phyloP scores from a whole-genome alignment of 2,888 invertebrate genomes.

The Pollenia griseotomentosa region DNA sequence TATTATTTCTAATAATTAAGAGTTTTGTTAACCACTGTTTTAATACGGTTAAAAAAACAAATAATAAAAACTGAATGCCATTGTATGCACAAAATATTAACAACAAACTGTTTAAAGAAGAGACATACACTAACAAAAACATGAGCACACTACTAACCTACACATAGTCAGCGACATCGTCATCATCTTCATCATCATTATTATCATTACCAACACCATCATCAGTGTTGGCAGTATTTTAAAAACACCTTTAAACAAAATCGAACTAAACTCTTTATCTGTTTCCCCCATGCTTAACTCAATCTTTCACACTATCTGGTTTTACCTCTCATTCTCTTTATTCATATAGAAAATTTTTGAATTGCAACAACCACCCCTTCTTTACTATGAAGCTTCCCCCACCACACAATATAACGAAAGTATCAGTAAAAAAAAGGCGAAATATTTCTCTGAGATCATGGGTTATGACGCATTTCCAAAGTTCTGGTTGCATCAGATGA shows the following conservation, averaged over 20 bases:
- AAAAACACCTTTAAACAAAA: constrained; percentile 25
- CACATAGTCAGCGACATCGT: constrained; percentile 2
- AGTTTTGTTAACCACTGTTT: too few species aligned
- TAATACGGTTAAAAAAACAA: constrained; percentile 9
- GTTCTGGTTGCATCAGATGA: background rate
- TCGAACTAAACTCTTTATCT: constrained; percentile 32
- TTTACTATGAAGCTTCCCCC: too few species aligned
- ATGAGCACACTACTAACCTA: constrained; percentile 36
- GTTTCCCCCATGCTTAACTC: background rate
- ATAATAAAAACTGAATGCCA: constrained; percentile 32
- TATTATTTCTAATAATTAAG: too few species aligned
- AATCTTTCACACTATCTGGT: background rate
- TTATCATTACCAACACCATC: background rate
- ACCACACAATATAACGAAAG: background rate
- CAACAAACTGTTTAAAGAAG: constrained; percentile 34
- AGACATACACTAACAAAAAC: background rate
- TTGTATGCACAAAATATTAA: constrained; percentile 58
- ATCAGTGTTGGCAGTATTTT: background rate
- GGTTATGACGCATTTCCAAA: constrained; percentile 47
- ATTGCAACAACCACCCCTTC: too few species aligned
- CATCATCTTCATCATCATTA: constrained; percentile 12
- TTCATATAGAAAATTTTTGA: background rate
- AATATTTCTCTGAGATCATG: constrained; percentile 48
- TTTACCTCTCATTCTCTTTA: background rate
- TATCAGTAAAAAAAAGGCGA: background rate